Evolutionary conservation across 2,888 invertebrate genomes (phyloP), one percentile per base, ranked within the genome.

Genomic region (Caenorhabditis wallacei): DNA sequence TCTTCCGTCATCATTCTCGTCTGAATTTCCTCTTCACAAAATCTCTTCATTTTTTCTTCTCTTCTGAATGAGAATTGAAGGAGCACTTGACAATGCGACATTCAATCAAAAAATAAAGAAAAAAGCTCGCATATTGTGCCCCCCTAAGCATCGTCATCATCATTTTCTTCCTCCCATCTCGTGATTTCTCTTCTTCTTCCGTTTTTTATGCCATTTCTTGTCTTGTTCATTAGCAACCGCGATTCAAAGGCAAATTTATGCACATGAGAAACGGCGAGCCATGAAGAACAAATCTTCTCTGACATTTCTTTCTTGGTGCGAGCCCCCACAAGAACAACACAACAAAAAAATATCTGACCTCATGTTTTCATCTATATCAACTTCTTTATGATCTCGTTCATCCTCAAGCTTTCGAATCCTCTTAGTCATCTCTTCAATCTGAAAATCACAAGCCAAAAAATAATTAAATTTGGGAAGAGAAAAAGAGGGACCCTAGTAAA

Each of bases 371-470:
- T 87, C 86, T 7, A 82, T 46, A 20, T 79, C 84, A 43, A 69
- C 86, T 70, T 94, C 93, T 40, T 94, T 94, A 11, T 94, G 94
- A 92, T 95, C 94, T 85, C 95, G 94, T 69, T 94, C 94, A 92
- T 95, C 95, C 0, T 95, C 94, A 80, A 96, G 92, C 82, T 94
- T 94, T 89, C 95, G 95, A 80, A 96, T 94, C 92, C 95, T 95
- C 48, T 92, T 89, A 85, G 93, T 94, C 61, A 93, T 88, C 30
- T 92, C 91, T 80, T 93, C 92, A 63, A 94, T 93, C 93, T 94
- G 66, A 87, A 22, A 86, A 68, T 40, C 8, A 30, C 64, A 48
- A 68, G 7, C 20, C 48, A 30, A 46, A 26, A 63, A 40, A 35
- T 30, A 30, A 30, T 30, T 30, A 3, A 30, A 30, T 30, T 30